These are phyloP conservation scores for Zaprionus africanus DNA, from an alignment of 1,140 invertebrate species.

Conservation along the genomic window DNA sequence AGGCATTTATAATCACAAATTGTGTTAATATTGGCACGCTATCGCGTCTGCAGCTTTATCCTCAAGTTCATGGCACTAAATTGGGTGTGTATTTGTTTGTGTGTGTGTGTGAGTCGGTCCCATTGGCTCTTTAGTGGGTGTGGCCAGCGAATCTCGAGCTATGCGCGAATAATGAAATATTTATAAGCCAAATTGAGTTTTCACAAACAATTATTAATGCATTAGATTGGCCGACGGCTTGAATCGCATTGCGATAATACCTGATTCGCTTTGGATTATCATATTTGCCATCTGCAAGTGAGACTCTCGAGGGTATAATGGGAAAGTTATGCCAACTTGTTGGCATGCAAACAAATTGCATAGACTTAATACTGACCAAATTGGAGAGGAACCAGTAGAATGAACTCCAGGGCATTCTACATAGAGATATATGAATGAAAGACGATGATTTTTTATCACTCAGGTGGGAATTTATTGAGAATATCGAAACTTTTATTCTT, in stretches of 20 bases:
- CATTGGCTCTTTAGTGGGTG: constrained; percentile 42
- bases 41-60: constrained; percentile 60
- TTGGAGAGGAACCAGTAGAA: not conserved
- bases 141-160: constrained; percentile 42
- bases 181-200: constrained; percentile 79
- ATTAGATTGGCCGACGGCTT: constrained; percentile 59
- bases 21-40: constrained; percentile 81
- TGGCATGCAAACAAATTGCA: constrained; percentile 7
- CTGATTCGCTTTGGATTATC: constrained; percentile 14
- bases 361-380: constrained; percentile 1
- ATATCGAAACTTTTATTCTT: too few relatives aligned
- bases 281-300: constrained; percentile 12
- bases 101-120: constrained; percentile 14
- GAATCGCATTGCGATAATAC: constrained; percentile 39
- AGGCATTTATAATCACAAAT: constrained; percentile 82
- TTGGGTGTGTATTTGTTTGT: constrained; percentile 12
- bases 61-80: constrained; percentile 70
- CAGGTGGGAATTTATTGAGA: too few relatives aligned
- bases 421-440: not conserved
- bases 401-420: not conserved
- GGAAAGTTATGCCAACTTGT: constrained; percentile 26
- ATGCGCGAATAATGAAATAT: constrained; percentile 75
- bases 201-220: constrained; percentile 68
- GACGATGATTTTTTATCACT: not conserved
- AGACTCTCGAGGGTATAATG: not conserved